Evolutionary conservation across 2,113 vertebrate genomes (phyloP).

Genomic region (Rafetus swinhoei): DNA sequence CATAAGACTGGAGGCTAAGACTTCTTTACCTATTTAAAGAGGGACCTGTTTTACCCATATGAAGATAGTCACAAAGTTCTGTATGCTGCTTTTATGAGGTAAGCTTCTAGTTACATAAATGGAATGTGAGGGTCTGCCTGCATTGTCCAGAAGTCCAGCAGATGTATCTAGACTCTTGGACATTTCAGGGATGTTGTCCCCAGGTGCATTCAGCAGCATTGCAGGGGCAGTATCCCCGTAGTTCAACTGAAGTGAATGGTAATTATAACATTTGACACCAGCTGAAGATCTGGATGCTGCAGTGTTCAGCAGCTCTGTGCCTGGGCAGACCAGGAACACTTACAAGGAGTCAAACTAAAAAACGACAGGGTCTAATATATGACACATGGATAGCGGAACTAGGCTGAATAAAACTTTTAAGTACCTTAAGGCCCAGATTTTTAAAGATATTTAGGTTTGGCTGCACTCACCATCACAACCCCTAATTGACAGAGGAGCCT

Average conservation of each 20-base stretch:
- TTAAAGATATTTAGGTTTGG: not conserved
- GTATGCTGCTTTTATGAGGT: not conserved
- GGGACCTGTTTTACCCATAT: not conserved
- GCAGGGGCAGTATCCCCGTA: not conserved
- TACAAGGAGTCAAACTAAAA: not conserved
- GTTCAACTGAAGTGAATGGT: not conserved
- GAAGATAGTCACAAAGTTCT: not conserved
- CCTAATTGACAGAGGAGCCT: not conserved
- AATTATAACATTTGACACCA: not conserved
- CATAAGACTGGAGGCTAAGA: not conserved
- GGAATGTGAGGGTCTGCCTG: not conserved
- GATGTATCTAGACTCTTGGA: not conserved
- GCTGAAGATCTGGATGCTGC: not conserved
- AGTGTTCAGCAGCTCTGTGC: not conserved
- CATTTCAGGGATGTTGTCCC: not conserved
- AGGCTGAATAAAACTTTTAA: not conserved
- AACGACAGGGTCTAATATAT: not conserved
- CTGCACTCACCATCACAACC: not conserved
- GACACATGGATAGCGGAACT: not conserved
- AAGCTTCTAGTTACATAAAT: not conserved
- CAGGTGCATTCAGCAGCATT: not conserved
- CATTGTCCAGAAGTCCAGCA: accelerated
- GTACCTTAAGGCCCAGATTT: not conserved
- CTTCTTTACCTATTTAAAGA: not conserved
- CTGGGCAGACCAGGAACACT: not conserved